Evolutionary conservation across 2,797 vertebrate genomes (phyloP).

Genomic region (Anisognathus igniventris): DNA sequence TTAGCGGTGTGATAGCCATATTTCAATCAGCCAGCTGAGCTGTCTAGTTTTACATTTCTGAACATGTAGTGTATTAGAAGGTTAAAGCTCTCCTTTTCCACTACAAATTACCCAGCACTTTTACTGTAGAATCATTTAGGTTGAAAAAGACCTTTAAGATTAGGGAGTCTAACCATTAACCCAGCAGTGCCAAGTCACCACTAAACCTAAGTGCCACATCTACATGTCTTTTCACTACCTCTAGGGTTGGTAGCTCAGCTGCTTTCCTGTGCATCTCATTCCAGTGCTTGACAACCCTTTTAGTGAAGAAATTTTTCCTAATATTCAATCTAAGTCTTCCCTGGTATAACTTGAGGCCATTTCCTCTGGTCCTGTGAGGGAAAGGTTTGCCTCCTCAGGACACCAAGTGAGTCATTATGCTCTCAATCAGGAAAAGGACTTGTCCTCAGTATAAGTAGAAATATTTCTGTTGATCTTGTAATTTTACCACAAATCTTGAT

Average conservation of each 20-base stretch:
- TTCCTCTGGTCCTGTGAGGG: neutral
- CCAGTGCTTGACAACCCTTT: neutral
- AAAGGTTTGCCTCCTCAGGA: neutral
- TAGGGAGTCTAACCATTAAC: neutral
- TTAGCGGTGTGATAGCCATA: neutral
- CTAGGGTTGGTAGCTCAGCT: neutral
- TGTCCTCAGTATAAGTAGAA: neutral
- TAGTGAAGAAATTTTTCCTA: neutral
- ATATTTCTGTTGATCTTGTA: neutral
- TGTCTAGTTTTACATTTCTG: neutral
- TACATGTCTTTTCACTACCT: neutral
- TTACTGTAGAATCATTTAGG: neutral
- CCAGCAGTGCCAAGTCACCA: neutral
- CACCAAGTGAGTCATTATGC: neutral
- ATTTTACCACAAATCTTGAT: neutral
- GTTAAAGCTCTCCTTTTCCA: neutral
- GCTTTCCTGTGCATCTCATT: neutral
- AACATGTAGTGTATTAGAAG: neutral
- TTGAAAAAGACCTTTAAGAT: neutral
- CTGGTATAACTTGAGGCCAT: neutral
- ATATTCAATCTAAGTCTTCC: neutral
- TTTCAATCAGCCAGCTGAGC: neutral
- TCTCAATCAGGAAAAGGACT: neutral
- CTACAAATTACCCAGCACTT: neutral
- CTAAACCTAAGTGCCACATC: neutral